These are phyloP conservation scores for Pseudochirops corinnae DNA, from an alignment of 2,797 vertebrate genomes.

Conservation along the genomic window DNA sequence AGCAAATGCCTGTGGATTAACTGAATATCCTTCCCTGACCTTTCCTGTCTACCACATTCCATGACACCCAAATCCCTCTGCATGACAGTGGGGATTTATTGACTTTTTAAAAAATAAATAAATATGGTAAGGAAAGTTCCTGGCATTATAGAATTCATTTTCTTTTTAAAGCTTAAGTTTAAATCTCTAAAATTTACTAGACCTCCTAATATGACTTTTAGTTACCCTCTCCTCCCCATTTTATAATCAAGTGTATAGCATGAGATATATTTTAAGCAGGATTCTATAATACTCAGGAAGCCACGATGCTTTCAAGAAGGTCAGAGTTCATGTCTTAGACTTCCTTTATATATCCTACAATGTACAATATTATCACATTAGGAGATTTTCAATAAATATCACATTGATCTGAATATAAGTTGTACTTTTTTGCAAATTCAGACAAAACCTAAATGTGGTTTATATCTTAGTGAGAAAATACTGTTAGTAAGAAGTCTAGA, in stretches of 20 bases:
- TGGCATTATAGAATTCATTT: conserved; percentile 30
- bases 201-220: background rate
- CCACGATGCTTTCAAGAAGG: background rate
- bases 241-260: conserved; percentile 37
- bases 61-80: conserved; percentile 20
- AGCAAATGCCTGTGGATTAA: background rate
- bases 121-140: background rate
- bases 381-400: conserved; percentile 28
- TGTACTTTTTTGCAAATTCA: background rate
- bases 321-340: conserved; percentile 29
- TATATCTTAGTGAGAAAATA: background rate
- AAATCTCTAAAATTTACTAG: conserved; percentile 29
- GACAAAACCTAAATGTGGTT: background rate
- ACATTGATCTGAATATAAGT: background rate
- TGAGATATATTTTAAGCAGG: conserved; percentile 23
- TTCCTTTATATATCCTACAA: conserved; percentile 14
- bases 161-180: conserved; percentile 27
- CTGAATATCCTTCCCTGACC: conserved; percentile 4
- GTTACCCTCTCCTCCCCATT: conserved; percentile 7
- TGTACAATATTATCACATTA: conserved; percentile 1
- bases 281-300: background rate
- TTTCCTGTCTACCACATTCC: conserved; percentile 45
- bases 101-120: conserved; percentile 17
- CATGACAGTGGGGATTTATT: conserved; percentile 27
- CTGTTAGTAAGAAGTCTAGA: background rate